These are phyloP conservation scores for Crocidura indochinensis DNA, from an alignment of 2,797 vertebrate genomes.

Conservation along the genomic window DNA sequence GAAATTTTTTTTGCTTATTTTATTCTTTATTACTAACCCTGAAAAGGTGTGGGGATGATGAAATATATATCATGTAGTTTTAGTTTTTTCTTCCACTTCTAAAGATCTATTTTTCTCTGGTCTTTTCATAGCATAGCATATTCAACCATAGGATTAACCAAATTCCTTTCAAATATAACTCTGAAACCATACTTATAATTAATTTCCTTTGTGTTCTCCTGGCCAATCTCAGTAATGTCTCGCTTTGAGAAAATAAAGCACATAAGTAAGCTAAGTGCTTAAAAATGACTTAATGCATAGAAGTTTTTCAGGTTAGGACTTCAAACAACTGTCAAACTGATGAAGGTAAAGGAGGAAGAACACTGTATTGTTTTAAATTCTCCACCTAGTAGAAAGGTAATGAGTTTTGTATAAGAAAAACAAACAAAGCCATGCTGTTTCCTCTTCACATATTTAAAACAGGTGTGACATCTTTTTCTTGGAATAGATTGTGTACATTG, in stretches of 20 bases:
- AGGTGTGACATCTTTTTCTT: background rate
- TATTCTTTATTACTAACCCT: background rate
- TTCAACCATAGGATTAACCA: background rate
- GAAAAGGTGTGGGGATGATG: background rate
- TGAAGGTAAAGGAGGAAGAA: conserved; percentile 32
- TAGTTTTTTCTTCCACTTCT: background rate
- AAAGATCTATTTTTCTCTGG: background rate
- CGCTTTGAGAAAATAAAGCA: conserved; percentile 6
- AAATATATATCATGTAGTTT: conserved; percentile 9
- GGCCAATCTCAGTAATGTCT: background rate
- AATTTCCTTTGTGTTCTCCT: background rate
- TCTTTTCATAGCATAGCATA: background rate
- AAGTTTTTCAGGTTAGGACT: conserved; percentile 32
- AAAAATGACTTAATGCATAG: conserved; percentile 55
- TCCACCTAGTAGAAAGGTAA: background rate
- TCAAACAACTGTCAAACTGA: conserved; percentile 43
- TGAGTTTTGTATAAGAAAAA: conserved; percentile 9
- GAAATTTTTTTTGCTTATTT: background rate
- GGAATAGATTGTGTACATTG: background rate
- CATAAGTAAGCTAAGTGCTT: background rate
- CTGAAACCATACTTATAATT: background rate
- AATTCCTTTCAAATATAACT: background rate
- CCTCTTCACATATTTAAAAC: conserved; percentile 22
- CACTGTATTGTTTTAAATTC: background rate
- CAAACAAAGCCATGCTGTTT: conserved; percentile 4